Evolutionary conservation across 1,140 invertebrate genomes (phyloP).

Genomic region (Leptinotarsa lineolata): DNA sequence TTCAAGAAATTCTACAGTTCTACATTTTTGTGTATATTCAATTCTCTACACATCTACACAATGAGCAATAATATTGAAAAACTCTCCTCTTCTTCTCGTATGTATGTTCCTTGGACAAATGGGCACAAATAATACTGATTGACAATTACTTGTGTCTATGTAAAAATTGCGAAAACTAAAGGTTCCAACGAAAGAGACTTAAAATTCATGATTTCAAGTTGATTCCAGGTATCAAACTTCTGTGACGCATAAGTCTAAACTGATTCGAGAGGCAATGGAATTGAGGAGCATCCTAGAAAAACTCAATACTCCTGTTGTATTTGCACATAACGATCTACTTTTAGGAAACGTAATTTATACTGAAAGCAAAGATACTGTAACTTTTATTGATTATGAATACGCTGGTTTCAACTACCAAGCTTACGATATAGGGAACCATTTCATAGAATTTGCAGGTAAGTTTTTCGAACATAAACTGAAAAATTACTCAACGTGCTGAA

Average conservation of each 20-base stretch:
- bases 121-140: too few species aligned
- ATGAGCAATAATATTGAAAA: neutral
- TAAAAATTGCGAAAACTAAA: too few species aligned
- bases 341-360: conserved; percentile 91
- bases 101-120: too few species aligned
- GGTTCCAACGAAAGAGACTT: neutral
- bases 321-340: conserved; percentile 97
- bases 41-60: too few species aligned
- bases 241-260: conserved; percentile 67
- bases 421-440: conserved; percentile 98
- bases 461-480: neutral
- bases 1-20: too few species aligned
- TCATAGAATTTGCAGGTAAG: conserved; percentile 94
- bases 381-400: conserved; percentile 99
- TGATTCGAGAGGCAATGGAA: conserved; percentile 71
- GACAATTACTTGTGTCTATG: too few species aligned
- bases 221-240: conserved; percentile 70
- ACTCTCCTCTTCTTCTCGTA: neutral
- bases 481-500: too few species aligned
- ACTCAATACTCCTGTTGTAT: conserved; percentile 82
- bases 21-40: too few species aligned
- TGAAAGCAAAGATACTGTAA: conserved; percentile 70
- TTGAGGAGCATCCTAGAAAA: conserved; percentile 69
- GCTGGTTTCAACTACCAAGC: conserved; percentile 92
- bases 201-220: conserved; percentile 11